Evolutionary conservation across 2,888 invertebrate genomes (phyloP), one percentile per base, ranked within the genome.

Genomic region (Cosmia trapezina): DNA sequence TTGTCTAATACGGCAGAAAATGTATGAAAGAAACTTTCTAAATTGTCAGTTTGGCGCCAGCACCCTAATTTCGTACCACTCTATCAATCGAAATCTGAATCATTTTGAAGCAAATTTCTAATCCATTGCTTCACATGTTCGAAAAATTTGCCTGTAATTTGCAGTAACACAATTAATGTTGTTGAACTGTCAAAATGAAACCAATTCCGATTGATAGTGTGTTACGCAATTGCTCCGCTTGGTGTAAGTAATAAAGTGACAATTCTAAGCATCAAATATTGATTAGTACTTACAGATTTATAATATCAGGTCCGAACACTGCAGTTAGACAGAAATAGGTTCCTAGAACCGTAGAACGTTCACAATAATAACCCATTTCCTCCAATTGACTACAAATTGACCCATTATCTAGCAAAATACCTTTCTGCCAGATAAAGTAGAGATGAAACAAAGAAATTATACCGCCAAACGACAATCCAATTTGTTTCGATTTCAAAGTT

Each of bases 341-440:
- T 59, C 49, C 57, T 59, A 12, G 60, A 78, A 65, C 37, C 41
- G 41, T 41, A 37, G 37, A 37, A 37, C 70, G 60, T 60, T 65
- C 70, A 75, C 75, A 68, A 69, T 81, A 75, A 82, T 75, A 70
- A 78, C 68, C 33, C 68, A 78, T 82, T 81, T 75, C 80, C 80
- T 82, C 69, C 68, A 78, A 81, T 81, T 82, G 68, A 74, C 57
- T 51, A 75, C 70, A 70, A 82, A 81, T 78, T 60, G 41, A 57
- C 61, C 75, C 28, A 75, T 71, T 82, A 76, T 67, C 53, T 49
- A 68, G 64, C 53, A 43, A 65, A 65, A 54, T 54, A 61, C 67
- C 82, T 70, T 70, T 78, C 28, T 28, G 12, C 22, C 45, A 61
- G 22, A 65, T 68, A 33, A 37, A 22, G 53, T 41, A 64, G n/a